phyloP scores from a whole-genome alignment of 2,888 invertebrate genomes.

The Acanthosepion pharaonis region DNA sequence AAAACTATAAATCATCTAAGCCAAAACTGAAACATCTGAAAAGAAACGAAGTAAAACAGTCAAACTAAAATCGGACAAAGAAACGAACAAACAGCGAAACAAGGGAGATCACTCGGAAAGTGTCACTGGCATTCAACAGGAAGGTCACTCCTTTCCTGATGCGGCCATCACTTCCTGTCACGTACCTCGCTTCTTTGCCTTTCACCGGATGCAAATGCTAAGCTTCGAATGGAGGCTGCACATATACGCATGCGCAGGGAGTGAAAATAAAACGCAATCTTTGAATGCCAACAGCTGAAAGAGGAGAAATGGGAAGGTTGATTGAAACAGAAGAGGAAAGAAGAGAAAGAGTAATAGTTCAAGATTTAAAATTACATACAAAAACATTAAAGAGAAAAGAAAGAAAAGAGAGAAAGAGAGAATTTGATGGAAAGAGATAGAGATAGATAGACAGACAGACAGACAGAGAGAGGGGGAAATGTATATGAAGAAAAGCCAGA shows the following conservation, averaged over 20 bases:
- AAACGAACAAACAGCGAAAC: not conserved
- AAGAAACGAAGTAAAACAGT: slow-evolving; percentile 15
- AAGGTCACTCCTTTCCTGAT: slow-evolving; percentile 33
- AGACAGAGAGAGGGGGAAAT: no score
- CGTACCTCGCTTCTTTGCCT: not conserved
- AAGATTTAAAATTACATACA: no score
- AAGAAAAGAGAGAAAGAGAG: no score
- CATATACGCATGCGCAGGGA: slow-evolving; percentile 13
- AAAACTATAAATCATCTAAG: not conserved
- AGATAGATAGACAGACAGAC: no score
- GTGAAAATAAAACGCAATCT: not conserved
- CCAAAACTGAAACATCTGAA: not conserved
- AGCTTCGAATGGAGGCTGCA: not conserved
- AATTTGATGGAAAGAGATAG: no score
- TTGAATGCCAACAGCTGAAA: slow-evolving; percentile 21
- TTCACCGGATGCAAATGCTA: slow-evolving; percentile 14
- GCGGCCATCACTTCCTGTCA: slow-evolving; percentile 33
- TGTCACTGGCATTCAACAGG: slow-evolving; percentile 33
- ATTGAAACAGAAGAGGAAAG: not conserved
- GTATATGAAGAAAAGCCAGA: no score
- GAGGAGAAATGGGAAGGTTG: not conserved
- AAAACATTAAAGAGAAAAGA: no score
- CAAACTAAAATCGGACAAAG: not conserved
- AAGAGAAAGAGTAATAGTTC: not conserved
- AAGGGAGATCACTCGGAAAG: slow-evolving; percentile 33